Base-by-base conservation (phyloP, 1,140 invertebrate genomes). In the Halictus rubicundus region DNA sequence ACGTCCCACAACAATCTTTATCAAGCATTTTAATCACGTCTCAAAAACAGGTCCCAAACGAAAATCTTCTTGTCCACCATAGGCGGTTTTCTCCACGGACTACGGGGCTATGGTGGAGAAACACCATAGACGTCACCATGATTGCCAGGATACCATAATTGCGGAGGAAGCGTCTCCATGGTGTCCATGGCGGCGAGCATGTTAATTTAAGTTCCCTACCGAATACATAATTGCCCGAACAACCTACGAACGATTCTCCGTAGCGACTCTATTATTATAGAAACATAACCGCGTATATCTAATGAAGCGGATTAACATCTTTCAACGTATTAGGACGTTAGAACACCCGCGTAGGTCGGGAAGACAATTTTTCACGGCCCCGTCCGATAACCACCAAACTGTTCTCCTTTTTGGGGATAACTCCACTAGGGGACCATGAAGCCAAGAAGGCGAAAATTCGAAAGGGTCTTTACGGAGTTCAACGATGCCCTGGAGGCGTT, bases 51-150 rank as follows among this genome's bases (percentile, higher is more conserved):
- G 32, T 32, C 5, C 5, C 32, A 32, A 32, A 32, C 32, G 32
- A 32, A 32, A 32, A 32, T 32, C 2, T 21, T 19, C 12, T 19
- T 52, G 49, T 52, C 49, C 49, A 32, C 3, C 32, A 32, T n/a
- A n/a, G n/a, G n/a, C n/a, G n/a, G 32, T 32, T 32, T 32, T 32
- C 14, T 21, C 12, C 49, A 5, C 1, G 49, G 49, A 16, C 16
- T 52, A 5, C 49, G 16, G 32, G 32, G 54, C 54, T 39, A 68
- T n/a, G 71, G 46, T 23, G 78, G 61, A 76, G 42, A 39, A 80
- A 80, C 81, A 83, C 71, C 81, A 83, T 83, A 76, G 81, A 49
- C 46, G 49, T 42, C 49, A 64, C 78, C 78, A 61, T 54, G 60
- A 68, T 46, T 76, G 52, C 25, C 78, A 83, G 70, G 81, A 65